Conservation (phyloP, 2,113 vertebrate species). For the Neolamprologus brichardi region DNA sequence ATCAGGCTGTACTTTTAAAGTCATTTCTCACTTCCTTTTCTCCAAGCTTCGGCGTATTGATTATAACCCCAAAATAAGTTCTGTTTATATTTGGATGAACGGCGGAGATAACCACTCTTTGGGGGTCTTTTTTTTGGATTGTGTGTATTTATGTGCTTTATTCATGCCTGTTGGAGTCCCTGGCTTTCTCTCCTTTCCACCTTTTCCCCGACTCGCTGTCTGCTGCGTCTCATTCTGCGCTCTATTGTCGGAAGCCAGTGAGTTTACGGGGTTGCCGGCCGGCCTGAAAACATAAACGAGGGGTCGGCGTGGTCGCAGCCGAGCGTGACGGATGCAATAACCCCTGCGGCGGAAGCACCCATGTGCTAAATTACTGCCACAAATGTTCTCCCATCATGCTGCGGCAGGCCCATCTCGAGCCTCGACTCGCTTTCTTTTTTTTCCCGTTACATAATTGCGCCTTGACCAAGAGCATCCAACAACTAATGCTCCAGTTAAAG, state of each 20-base stretch:
- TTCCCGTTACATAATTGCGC: constrained; percentile 34
- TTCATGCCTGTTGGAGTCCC: background rate
- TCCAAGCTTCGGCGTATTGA: background rate
- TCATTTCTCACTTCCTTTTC: background rate
- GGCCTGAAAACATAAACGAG: constrained; percentile 48
- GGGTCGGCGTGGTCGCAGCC: constrained; percentile 21
- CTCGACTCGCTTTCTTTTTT: constrained; percentile 3
- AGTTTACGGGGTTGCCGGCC: constrained; percentile 22
- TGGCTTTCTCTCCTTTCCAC: background rate
- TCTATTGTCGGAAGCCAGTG: constrained; percentile 31
- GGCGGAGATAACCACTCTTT: background rate
- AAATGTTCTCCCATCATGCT: constrained; percentile 49
- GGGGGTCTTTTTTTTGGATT: background rate
- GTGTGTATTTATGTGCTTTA: background rate
- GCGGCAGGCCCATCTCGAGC: constrained; percentile 2
- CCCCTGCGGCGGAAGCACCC: constrained; percentile 53
- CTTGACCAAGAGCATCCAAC: background rate
- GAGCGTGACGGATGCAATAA: constrained; percentile 65
- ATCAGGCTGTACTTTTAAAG: background rate
- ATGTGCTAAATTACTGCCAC: constrained; percentile 71
- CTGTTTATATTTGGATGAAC: background rate
- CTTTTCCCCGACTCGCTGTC: background rate
- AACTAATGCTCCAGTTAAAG: constrained; percentile 6
- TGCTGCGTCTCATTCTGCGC: constrained; percentile 22
- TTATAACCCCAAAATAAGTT: background rate